phyloP scores from a whole-genome alignment of 2,888 invertebrate genomes.

The Tetropium fuscum region DNA sequence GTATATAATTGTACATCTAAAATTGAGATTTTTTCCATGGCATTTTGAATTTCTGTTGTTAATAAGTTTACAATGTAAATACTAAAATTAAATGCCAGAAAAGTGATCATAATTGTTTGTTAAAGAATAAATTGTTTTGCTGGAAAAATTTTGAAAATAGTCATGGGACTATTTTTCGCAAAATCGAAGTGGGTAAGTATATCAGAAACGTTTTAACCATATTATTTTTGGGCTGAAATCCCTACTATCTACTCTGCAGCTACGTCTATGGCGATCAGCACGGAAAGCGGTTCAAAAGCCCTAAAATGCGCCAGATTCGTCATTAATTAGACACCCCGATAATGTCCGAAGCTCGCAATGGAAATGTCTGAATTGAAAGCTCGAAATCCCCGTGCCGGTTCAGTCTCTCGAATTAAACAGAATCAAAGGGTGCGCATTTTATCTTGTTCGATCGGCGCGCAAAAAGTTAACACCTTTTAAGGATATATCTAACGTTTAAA shows the following conservation, averaged over 20 bases:
- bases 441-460: constrained; percentile 38
- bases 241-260: background rate
- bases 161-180: no score
- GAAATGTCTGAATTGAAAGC: constrained; percentile 51
- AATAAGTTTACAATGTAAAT: no score
- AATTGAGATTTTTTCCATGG: no score
- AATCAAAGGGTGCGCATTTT: constrained; percentile 48
- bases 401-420: constrained; percentile 51
- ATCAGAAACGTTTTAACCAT: no score
- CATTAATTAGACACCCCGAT: constrained; percentile 50
- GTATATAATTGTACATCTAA: no score
- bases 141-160: no score
- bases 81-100: no score
- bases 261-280: background rate
- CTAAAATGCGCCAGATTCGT: constrained; percentile 42
- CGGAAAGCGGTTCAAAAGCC: constrained; percentile 19
- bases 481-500: constrained; percentile 22
- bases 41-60: no score
- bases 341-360: constrained; percentile 44
- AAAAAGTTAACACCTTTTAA: constrained; percentile 30
- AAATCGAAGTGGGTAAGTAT: no score
- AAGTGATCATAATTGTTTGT: no score
- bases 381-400: constrained; percentile 49
- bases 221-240: background rate
- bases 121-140: no score